Percentiles rank a stretch among this genome's conserved stretches.
These are phyloP conservation scores for Dolomedes plantarius DNA, from an alignment of 2,888 invertebrate species.

Conservation along the genomic window DNA sequence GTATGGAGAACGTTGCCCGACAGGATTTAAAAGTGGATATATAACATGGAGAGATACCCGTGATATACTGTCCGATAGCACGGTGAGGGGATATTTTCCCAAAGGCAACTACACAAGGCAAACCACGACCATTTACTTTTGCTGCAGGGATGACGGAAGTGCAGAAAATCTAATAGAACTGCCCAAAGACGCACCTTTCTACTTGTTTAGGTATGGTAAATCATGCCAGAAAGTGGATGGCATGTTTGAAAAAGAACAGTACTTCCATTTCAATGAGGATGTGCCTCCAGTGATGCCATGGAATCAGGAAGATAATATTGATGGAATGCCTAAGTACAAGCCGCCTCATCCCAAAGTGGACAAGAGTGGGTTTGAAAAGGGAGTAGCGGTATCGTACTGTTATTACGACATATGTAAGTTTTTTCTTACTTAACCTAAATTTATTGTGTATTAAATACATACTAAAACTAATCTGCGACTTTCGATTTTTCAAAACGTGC, in stretches of 20 bases:
- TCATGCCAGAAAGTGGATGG: conserved; percentile 74
- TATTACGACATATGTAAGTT: conserved; percentile 74
- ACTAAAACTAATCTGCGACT: too few relatives aligned
- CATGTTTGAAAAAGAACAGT: conserved; percentile 74
- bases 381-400: conserved; percentile 74
- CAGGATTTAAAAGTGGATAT: conserved; percentile 73
- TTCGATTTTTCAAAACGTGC: too few relatives aligned
- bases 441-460: too few relatives aligned
- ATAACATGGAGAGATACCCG: conserved; percentile 73
- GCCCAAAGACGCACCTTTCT: conserved; percentile 74
- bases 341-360: conserved; percentile 74
- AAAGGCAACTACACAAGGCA: conserved; percentile 72
- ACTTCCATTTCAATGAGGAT: conserved; percentile 74
- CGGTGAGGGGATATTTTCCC: conserved; percentile 15
- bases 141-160: conserved; percentile 74
- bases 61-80: conserved; percentile 26
- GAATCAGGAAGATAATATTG: conserved; percentile 15
- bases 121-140: conserved; percentile 74
- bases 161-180: conserved; percentile 73
- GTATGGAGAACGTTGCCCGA: conserved; percentile 73
- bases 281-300: conserved; percentile 33
- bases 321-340: conserved; percentile 70
- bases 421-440: not conserved
- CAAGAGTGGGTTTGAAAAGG: conserved; percentile 73
- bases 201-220: conserved; percentile 74